Percentiles rank a stretch among this genome's conserved stretches.
Evolutionary conservation across 2,888 invertebrate genomes (phyloP).

Genomic region (Epirrhoe alternata): DNA sequence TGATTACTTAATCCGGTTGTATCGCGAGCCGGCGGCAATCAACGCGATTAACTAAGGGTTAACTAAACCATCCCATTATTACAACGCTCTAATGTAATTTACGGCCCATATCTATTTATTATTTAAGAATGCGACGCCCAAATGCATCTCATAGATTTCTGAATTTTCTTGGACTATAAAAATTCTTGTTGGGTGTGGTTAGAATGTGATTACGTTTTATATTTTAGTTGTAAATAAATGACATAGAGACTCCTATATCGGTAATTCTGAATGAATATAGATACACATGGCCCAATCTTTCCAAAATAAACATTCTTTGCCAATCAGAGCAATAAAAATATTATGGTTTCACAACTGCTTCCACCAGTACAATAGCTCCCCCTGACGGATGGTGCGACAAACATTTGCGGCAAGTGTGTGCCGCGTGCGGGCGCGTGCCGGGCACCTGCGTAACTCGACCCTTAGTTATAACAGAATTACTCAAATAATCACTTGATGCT

Average conservation of each 20-base stretch:
- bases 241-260: not conserved
- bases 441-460: conserved; percentile 61
- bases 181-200: not conserved
- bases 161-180: not conserved
- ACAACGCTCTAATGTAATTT: conserved; percentile 46
- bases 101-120: conserved; percentile 35
- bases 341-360: conserved; percentile 61
- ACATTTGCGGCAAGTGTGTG: conserved; percentile 77
- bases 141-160: not conserved
- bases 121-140: conserved; percentile 22
- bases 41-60: conserved; percentile 76
- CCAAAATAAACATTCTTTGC: conserved; percentile 18
- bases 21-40: conserved; percentile 68
- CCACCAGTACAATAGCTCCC: conserved; percentile 51
- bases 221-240: too few species aligned
- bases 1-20: conserved; percentile 74
- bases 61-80: conserved; percentile 66
- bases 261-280: conserved; percentile 2
- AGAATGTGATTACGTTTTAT: not conserved
- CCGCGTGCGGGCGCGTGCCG: conserved; percentile 57
- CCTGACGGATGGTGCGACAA: conserved; percentile 61
- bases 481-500: conserved; percentile 25
- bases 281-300: conserved; percentile 8
- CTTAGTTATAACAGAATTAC: conserved; percentile 37
- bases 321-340: conserved; percentile 59